Conservation (phyloP, 35 echinoderm and acorn worm species). For the Ophioderma brevispina region DNA sequence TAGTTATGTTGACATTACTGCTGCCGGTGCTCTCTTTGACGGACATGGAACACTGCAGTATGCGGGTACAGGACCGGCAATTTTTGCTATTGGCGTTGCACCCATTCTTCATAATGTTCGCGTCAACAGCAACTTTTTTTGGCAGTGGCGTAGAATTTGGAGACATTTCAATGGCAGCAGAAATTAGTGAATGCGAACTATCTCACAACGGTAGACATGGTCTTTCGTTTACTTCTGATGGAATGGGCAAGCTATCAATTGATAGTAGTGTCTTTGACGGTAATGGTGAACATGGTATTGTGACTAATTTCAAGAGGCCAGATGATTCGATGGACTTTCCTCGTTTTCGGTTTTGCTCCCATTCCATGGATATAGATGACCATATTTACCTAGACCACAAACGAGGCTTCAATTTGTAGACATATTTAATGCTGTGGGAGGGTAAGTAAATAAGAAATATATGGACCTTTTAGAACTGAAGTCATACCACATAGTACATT, state of each 20-base stretch:
- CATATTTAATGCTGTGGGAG: too few species aligned
- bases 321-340: too few species aligned
- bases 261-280: too few species aligned
- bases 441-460: too few species aligned
- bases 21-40: not conserved
- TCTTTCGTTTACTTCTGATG: not conserved
- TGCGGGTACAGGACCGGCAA: not conserved
- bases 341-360: too few species aligned
- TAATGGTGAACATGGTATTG: too few species aligned
- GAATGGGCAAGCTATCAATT: not conserved
- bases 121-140: not conserved
- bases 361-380: too few species aligned
- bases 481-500: too few species aligned
- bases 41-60: not conserved
- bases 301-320: too few species aligned
- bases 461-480: too few species aligned
- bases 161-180: not conserved
- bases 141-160: not conserved
- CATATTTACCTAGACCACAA: too few species aligned
- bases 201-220: not conserved
- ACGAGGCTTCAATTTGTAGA: too few species aligned
- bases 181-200: not conserved
- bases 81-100: not conserved
- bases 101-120: not conserved
- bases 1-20: not conserved